phyloP scores from a whole-genome alignment of 2,888 invertebrate genomes.

The Drosophila anceps region DNA sequence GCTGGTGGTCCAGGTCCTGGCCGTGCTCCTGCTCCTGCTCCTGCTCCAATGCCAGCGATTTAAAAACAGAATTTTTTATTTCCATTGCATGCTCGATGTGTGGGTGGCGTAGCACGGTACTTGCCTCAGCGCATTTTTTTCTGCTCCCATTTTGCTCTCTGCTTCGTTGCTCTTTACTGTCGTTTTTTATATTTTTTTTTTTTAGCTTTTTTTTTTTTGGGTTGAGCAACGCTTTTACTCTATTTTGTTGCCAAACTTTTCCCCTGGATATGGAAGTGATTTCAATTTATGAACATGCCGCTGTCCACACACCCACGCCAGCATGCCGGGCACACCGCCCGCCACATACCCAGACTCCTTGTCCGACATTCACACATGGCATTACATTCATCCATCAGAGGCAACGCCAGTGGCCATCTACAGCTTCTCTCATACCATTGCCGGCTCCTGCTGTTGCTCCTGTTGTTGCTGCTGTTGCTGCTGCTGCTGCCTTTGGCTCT shows the following conservation, averaged over 20 bases:
- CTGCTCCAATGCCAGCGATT: conserved; percentile 53
- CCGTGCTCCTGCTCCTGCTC: neutral
- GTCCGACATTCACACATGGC: conserved; percentile 47
- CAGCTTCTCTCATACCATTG: conserved; percentile 6
- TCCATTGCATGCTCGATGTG: conserved; percentile 25
- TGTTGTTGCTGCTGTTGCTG: conserved; percentile 5
- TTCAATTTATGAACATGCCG: conserved; percentile 84
- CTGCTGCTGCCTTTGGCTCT: conserved; percentile 9
- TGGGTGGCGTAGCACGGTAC: conserved; percentile 27
- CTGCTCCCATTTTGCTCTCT: conserved; percentile 15
- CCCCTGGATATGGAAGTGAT: conserved; percentile 83
- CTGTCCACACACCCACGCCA: conserved; percentile 70
- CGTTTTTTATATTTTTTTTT: conserved; percentile 18
- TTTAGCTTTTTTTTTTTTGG: conserved; percentile 38
- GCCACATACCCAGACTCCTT: conserved; percentile 28
- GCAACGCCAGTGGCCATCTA: conserved; percentile 42
- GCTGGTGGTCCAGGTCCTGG: neutral
- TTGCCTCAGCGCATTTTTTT: conserved; percentile 25
- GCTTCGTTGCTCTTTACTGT: conserved; percentile 25
- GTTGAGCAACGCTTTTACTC: conserved; percentile 53
- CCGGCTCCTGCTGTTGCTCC: neutral
- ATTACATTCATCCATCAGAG: conserved; percentile 68
- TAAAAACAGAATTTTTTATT: conserved; percentile 80
- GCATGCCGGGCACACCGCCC: conserved; percentile 15
- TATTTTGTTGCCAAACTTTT: conserved; percentile 78